phyloP scores from a whole-genome alignment of 2,888 invertebrate species.

The Acleris emargana region DNA sequence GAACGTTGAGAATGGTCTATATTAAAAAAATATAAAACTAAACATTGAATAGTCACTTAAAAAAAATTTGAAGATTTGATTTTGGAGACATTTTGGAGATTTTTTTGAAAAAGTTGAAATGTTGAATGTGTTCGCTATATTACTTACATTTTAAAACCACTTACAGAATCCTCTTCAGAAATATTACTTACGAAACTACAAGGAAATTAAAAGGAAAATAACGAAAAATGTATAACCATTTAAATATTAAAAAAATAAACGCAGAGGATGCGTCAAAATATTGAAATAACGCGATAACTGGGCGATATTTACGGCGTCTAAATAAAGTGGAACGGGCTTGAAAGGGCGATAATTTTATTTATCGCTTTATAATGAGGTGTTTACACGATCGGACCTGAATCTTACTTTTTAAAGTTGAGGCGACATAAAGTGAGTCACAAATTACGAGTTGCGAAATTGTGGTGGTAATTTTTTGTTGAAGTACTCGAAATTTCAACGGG shows the following conservation, averaged over 20 bases:
- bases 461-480: neutral
- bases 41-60: too few relatives aligned
- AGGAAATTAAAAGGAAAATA: neutral
- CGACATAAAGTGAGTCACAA: neutral
- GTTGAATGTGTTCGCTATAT: too few relatives aligned
- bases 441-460: neutral
- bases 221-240: neutral
- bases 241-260: neutral
- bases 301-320: conserved; percentile 68
- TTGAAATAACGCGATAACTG: conserved; percentile 57
- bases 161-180: too few relatives aligned
- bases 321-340: conserved; percentile 67
- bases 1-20: too few relatives aligned
- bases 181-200: too few relatives aligned
- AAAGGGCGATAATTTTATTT: conserved; percentile 79
- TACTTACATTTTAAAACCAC: too few relatives aligned
- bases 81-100: too few relatives aligned
- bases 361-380: conserved; percentile 79
- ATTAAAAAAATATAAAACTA: too few relatives aligned
- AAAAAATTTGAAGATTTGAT: too few relatives aligned
- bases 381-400: conserved; percentile 54
- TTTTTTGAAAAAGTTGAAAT: too few relatives aligned
- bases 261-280: conserved; percentile 41
- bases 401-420: conserved; percentile 1
- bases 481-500: neutral